Base-by-base conservation (phyloP, 2,888 invertebrate species). In the Erebia palarica region DNA sequence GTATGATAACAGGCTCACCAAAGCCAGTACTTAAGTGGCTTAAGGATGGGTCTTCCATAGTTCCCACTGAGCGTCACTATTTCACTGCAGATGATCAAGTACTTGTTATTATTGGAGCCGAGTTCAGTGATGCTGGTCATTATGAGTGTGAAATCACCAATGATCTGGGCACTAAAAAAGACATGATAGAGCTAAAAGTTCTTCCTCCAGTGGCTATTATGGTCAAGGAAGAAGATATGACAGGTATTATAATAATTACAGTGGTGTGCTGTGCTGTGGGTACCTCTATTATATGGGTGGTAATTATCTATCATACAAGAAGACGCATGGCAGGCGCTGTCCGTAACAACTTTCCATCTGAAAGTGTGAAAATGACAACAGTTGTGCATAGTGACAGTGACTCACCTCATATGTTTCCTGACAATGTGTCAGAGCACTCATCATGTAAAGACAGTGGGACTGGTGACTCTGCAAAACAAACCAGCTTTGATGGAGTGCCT, bases 121-220 rank as follows among this genome's bases (percentile, higher is more conserved):
- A 96, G 75, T 86, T 95, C 4, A 94, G 93, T 76, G 98, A 99
- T 92, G 96, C 96, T 47, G 99, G 98, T 0, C 94, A 94, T 73
- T 99, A 98, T 89, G 96, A 97, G 80, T 99, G 99, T 92, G 96
- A 97, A 86, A 96, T 99, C 86, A 96, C 96, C 59, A 99, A 99
- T 92, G 95, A 96, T 58, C 92, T 97, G 57, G 98, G 98, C 9
- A 95, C 95, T 70, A 96, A 96, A 78, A 94, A 95, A 73, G 97
- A 96, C 70, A 94, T 95, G 79, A 96, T 96, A 58, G 94, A 95
- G 72, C 94, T 98, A 66, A 94, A 95, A 65, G 96, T 97, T 21
- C 94, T 96, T 78, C 95, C 96, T 77, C 91, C 90, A 67, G 89
- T 91, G 36, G 88, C 90, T 58, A 94, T 94, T 73, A 93, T 94